These are phyloP conservation scores for Melanotaenia nigrans DNA, from an alignment of 2,797 vertebrate genomes.

Conservation along the genomic window DNA sequence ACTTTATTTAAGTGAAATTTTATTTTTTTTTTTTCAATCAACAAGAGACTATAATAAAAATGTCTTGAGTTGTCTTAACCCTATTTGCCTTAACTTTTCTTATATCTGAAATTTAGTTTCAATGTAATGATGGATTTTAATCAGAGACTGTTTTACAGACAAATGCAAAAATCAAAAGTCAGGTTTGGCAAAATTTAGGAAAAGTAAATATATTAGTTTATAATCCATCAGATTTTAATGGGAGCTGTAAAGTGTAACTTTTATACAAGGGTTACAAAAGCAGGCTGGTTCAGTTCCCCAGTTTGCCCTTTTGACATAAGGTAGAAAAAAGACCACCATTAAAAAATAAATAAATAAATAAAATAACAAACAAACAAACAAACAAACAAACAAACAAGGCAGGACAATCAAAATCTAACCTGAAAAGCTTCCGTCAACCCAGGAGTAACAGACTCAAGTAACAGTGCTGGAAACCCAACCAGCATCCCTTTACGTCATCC, in stretches of 20 bases:
- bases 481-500: not conserved
- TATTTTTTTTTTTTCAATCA: not conserved
- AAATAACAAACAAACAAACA: not conserved
- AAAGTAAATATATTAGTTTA: not conserved
- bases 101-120: not conserved
- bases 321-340: not conserved
- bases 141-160: not conserved
- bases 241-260: not conserved
- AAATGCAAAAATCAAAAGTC: not conserved
- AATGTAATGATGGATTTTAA: not conserved
- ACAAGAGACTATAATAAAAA: not conserved
- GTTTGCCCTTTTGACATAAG: too few species aligned
- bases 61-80: not conserved
- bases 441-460: not conserved
- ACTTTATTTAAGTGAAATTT: not conserved
- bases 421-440: not conserved
- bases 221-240: not conserved
- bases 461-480: slow-evolving; percentile 3
- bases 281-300: too few species aligned
- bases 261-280: not conserved
- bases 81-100: not conserved
- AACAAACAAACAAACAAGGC: not conserved
- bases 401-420: not conserved
- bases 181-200: not conserved
- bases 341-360: not conserved